Evolutionary conservation across 2,113 vertebrate species (phyloP), one percentile per base, ranked within the genome.

Genomic region (Willisornis vidua): DNA sequence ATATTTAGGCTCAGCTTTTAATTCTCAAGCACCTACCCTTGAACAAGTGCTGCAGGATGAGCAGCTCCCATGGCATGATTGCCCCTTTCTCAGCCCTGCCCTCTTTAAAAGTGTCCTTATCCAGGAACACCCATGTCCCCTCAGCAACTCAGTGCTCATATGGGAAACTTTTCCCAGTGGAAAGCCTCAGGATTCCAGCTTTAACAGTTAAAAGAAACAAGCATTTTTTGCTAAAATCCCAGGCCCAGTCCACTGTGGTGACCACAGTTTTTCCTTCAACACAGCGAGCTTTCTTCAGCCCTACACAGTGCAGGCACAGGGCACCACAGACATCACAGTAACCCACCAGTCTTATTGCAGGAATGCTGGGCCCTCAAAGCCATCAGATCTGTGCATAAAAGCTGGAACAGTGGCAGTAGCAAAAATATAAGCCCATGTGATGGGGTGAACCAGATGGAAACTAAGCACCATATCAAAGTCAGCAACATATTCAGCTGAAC

Each of bases 51-150:
- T 78, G 26, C 59, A 48, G 35, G 31, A 73, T 45, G 15, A 91
- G 54, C 51, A 81, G 18, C 16, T 91, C 58, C 46, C 7, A 5
- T 4, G 3, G 35, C 39, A 29, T 0, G 0, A 46, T 6, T n/a
- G 4, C 29, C 68, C 20, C 25, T 81, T 49, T 65, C 23, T 87
- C 37, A 85, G 54, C n/a, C 29, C 14, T 77, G 18, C 51, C 5
- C 12, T n/a, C 48, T 81, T 46, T 22, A 33, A 70, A 37, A 16
- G 4, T 5, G 3, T 31, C 39, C 35, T 55, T 55, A 26, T 24
- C 22, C 12, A 59, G 62, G 6, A 59, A 5, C 8, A 59, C 6
- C 31, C 51, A 8, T 5, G 12, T 28, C 37, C 48, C 48, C 33
- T 14, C 15, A 75, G 35, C 15, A 48, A 14, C 19, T 59, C 15